Base-by-base conservation (phyloP, 2,888 invertebrate genomes). In the Pogonocherus hispidulus region DNA sequence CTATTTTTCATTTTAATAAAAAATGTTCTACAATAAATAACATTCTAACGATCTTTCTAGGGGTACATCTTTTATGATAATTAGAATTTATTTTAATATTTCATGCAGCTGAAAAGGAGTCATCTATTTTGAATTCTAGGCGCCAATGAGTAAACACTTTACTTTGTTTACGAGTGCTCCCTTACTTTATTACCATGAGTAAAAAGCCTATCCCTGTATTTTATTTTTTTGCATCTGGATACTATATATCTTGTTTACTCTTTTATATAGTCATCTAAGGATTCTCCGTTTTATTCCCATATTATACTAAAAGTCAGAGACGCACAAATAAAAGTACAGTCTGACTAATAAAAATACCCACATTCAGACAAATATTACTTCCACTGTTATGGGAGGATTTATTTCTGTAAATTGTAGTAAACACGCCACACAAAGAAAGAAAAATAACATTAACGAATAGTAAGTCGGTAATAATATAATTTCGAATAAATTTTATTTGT, bases 111-210 rank as follows among this genome's bases (percentile, higher is more conserved):
- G 23, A 51, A n/a, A 23, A 22, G 23, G 23, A 23, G 14, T 22
- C 23, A 51, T 51, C 14, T 14, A 23, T 16, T 23, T 51, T n/a
- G n/a, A n/a, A 51, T 51, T 51, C 23, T 14, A 14, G 49, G 49
- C 49, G 49, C 49, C 49, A n/a, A 51, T 51, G 49, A 22, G 23
- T 51, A 51, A 51, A 51, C 49, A 51, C 14, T 51, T 14, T 5
- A 5, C 23, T 51, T n/a, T 51, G 16, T 51, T 49, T 51, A 16
- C 49, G 23, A 14, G 14, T 23, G 20, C 23, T 51, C 22, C 23
- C 19, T 52, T 52, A 32, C 32, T 32, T 32, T 19, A 52, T 52
- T 52, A 51, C 32, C 52, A 52, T 27, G 32, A 52, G 22, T 18
- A 18, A 32, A 52, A 52, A 52, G 19, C 6, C 32, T 18, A 27